A percentile compares a stretch with the other conserved stretches of the same genome.
Conservation (phyloP, 2,888 invertebrate species). For the Dynastes maya region DNA sequence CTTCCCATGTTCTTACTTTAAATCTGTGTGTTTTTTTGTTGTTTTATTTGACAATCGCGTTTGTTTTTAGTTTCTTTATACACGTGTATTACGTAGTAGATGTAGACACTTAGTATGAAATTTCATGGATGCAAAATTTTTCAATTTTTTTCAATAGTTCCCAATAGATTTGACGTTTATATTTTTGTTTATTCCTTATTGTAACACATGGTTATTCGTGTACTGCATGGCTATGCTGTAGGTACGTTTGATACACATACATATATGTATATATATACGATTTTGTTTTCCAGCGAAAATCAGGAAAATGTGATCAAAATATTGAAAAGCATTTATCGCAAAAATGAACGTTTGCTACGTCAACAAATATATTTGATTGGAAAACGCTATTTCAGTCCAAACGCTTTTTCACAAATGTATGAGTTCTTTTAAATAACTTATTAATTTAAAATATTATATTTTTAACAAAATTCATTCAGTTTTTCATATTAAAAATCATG, state of each 20-base stretch:
- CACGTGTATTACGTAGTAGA: constrained; percentile 57
- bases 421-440: too few species aligned
- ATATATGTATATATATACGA: too few species aligned
- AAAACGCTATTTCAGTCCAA: too few species aligned
- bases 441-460: too few species aligned
- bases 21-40: constrained; percentile 23
- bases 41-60: constrained; percentile 26
- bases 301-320: too few species aligned
- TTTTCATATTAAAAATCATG: too few species aligned
- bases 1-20: constrained; percentile 3
- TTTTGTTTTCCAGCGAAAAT: neutral
- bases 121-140: constrained; percentile 69
- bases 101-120: constrained; percentile 70
- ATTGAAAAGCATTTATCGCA: too few species aligned
- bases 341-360: too few species aligned
- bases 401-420: too few species aligned
- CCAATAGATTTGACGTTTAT: constrained; percentile 50
- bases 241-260: neutral
- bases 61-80: constrained; percentile 21
- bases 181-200: constrained; percentile 46
- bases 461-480: too few species aligned
- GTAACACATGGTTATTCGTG: constrained; percentile 40
- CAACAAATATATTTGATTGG: too few species aligned
- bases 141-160: constrained; percentile 50
- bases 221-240: neutral